These are phyloP conservation scores for Zonitis immaculata DNA, from an alignment of 2,888 invertebrate genomes.

Conservation along the genomic window DNA sequence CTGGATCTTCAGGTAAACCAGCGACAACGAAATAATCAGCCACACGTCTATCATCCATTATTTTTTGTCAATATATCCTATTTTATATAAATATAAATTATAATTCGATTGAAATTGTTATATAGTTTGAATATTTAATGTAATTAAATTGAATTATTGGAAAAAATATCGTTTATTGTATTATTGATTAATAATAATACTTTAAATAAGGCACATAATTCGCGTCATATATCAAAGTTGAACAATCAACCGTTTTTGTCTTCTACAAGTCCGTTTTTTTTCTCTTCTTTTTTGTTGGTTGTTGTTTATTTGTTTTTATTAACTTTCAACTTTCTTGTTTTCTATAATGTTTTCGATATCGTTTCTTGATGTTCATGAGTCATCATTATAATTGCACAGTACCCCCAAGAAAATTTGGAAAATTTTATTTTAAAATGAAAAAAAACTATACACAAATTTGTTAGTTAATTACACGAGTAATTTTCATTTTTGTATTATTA, in stretches of 20 bases:
- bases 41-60: conserved; percentile 86
- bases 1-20: conserved; percentile 80
- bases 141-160: too few species aligned
- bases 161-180: too few species aligned
- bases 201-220: conserved; percentile 24
- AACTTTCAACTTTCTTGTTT: not conserved
- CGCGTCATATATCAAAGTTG: not conserved
- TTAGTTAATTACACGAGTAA: conserved; percentile 11
- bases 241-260: not conserved
- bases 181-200: conserved; percentile 14
- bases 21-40: conserved; percentile 99
- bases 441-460: conserved; percentile 8
- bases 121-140: too few species aligned
- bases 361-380: conserved; percentile 20
- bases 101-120: too few species aligned
- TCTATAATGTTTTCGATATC: conserved; percentile 14
- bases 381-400: conserved; percentile 21
- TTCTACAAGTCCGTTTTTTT: conserved; percentile 2
- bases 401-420: conserved; percentile 5
- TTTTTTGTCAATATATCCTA: too few species aligned
- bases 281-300: not conserved
- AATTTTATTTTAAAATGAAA: not conserved
- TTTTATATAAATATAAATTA: too few species aligned
- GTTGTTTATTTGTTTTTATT: not conserved
- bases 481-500: not conserved